Evolutionary conservation across 2,113 vertebrate genomes (phyloP).

Genomic region (Riparia riparia): DNA sequence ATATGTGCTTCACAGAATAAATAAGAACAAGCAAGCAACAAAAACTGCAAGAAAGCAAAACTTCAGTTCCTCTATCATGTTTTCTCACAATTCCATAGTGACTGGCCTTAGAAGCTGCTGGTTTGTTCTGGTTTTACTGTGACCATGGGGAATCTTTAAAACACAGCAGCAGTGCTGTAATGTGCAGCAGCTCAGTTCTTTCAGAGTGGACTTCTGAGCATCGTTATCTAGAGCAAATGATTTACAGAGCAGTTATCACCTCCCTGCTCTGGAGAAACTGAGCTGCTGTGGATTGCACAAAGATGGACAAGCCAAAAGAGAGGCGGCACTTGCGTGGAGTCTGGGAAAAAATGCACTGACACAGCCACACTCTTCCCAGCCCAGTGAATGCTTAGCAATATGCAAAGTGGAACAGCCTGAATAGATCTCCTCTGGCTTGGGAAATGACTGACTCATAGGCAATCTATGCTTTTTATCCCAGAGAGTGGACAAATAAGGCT

Average conservation of each 20-base stretch:
- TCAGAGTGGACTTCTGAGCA: neutral
- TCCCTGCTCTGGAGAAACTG: neutral
- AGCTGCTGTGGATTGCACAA: neutral
- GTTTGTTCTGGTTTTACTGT: neutral
- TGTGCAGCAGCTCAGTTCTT: neutral
- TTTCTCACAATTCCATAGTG: neutral
- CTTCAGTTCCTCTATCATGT: neutral
- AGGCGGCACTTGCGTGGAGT: neutral
- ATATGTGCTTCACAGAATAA: neutral
- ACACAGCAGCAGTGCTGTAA: neutral
- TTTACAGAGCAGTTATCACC: neutral
- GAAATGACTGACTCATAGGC: neutral
- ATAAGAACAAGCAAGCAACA: neutral
- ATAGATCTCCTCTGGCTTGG: neutral
- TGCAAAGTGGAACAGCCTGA: neutral
- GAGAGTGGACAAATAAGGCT: neutral
- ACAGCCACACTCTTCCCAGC: neutral
- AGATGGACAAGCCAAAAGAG: neutral
- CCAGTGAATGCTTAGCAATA: neutral
- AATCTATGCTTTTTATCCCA: neutral
- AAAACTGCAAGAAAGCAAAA: conserved; percentile 27
- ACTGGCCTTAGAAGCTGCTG: neutral
- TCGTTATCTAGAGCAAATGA: neutral
- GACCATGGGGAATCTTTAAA: neutral
- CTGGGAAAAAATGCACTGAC: neutral